Evolutionary conservation across 37 sponge, comb jelly and placozoan genomes (phyloP).

Genomic region (Lycopodina hypogea): DNA sequence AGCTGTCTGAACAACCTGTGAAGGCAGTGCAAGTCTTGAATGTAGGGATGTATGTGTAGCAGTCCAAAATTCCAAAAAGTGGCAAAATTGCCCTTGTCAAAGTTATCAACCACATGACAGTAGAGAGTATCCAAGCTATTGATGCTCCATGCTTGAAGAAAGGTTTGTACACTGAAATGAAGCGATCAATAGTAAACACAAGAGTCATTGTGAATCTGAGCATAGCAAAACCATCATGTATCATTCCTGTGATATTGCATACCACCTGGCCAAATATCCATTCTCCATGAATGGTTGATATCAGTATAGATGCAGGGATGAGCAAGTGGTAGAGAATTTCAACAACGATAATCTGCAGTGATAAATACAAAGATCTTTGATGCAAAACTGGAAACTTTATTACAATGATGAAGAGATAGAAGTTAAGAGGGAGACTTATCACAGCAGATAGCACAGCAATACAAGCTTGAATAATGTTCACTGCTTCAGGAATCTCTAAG

Average conservation of each 20-base stretch:
- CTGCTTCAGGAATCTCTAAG: constrained; percentile 1
- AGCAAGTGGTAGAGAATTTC: background rate
- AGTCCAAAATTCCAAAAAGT: background rate
- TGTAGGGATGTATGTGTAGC: background rate
- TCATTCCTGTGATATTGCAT: background rate
- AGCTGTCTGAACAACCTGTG: background rate
- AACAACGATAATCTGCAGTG: constrained; percentile 1
- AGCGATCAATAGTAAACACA: constrained; percentile 3
- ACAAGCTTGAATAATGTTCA: background rate
- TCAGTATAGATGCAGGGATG: background rate
- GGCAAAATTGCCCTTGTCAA: background rate
- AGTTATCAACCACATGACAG: background rate
- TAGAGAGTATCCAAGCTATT: background rate
- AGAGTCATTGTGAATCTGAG: background rate
- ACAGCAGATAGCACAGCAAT: background rate
- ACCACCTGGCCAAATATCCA: background rate
- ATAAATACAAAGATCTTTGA: constrained; percentile 7
- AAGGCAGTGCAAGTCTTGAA: constrained; percentile 1
- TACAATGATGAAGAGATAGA: background rate
- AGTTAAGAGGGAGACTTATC: background rate
- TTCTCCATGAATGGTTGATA: background rate
- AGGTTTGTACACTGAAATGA: constrained; percentile 11
- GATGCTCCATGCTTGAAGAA: background rate
- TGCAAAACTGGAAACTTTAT: background rate
- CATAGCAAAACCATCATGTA: constrained; percentile 1